Percentiles rank a stretch among this genome's conserved stretches.
phyloP scores from a whole-genome alignment of 2,888 invertebrate genomes.

The Morpho helenor region DNA sequence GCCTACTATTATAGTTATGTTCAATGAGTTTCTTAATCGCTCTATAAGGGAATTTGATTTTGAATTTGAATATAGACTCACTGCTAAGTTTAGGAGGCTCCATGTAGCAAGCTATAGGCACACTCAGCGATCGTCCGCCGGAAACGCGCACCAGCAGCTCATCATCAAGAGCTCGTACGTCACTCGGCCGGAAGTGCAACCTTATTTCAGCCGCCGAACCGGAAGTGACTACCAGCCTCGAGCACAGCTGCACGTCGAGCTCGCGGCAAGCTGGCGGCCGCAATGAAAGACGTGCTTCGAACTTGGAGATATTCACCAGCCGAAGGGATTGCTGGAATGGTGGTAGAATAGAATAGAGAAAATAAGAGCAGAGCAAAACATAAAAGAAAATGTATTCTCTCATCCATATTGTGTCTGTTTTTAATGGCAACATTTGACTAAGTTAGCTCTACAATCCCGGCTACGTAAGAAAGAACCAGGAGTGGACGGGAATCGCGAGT shows the following conservation, averaged over 20 bases:
- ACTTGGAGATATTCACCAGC: slow-evolving; percentile 51
- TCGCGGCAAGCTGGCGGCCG: slow-evolving; percentile 47
- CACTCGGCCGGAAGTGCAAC: slow-evolving; percentile 45
- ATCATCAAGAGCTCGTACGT: slow-evolving; percentile 42
- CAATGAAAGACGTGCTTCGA: slow-evolving; percentile 48
- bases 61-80: slow-evolving; percentile 27
- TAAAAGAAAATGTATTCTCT: no score
- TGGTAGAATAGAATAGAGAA: no score
- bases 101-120: slow-evolving; percentile 56
- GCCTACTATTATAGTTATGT: no score
- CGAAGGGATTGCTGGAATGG: slow-evolving; percentile 42
- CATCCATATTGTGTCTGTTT: no score
- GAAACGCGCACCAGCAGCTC: slow-evolving; percentile 43
- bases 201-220: slow-evolving; percentile 46
- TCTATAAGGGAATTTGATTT: no score
- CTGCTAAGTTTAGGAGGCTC: slow-evolving; percentile 52
- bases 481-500: no score
- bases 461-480: no score
- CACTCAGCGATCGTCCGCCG: slow-evolving; percentile 27
- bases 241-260: slow-evolving; percentile 41
- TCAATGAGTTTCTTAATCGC: no score
- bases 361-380: no score
- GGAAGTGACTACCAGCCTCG: slow-evolving; percentile 44
- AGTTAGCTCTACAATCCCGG: no score
- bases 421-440: no score